Evolutionary conservation across 2,888 invertebrate species (phyloP), one percentile per base, ranked within the genome.

Genomic region (Agrochola macilenta): DNA sequence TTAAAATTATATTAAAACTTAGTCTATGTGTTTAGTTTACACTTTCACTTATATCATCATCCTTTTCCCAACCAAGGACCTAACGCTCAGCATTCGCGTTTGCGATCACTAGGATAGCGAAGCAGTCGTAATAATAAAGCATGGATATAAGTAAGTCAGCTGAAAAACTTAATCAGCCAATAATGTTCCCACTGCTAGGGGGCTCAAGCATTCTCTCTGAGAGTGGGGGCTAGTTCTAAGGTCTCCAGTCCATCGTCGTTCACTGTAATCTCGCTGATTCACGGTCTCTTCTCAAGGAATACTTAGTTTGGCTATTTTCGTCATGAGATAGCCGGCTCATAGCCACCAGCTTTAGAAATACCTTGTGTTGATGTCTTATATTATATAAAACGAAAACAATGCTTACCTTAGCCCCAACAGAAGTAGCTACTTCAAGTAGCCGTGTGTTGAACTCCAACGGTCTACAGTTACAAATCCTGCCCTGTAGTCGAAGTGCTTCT

Each of bases 381-480:
- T 43, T 43, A 12, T 46, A 46, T 5, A 54, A 54, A 54, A 23
- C 4, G 9, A 23, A 9, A 54, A 4, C 9, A 11, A 23, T 14
- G 14, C 8, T 58, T 92, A 98, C 98, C 97, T 98, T 98, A 71
- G 98, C 98, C n/a, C 98, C 98, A 85, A 98, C 98, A 30, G 98
- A 98, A 89, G 98, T 98, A 69, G 98, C 98, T 5, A 98, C 98
- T 92, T 99, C 98, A 84, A 98, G 94, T 35, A 98, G 94, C 79
- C 98, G 97, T 1, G 98, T 98, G 93, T 99, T 98, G 93, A 98
- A 98, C 93, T 98, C 98, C 80, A 98, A 94, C 1, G 98, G 98
- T 78, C 98, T 97, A 93, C 98, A 99, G 94, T 98, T 98, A 94
- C 98, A 98, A 89, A 99, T 98, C 92, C 98, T 98, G 90, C 98